Conservation (phyloP, 2,797 vertebrate species). For the Diplodus sargus region DNA sequence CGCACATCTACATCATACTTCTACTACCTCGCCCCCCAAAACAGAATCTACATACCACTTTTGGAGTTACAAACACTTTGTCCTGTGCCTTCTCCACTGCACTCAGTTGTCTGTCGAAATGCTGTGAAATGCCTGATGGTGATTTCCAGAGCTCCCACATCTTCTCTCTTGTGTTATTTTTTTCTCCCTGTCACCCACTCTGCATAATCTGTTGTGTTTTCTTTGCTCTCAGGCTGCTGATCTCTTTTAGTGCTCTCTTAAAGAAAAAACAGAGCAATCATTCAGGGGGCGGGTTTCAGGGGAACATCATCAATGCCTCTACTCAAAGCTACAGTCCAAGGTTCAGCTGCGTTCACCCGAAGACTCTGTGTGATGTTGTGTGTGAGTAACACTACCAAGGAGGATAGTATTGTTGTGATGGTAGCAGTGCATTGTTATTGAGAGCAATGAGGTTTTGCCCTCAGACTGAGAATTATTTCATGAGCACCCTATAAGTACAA, state of each 20-base stretch:
- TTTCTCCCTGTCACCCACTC: conserved; percentile 7
- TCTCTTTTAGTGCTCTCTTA: conserved; percentile 12
- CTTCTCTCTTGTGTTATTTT: conserved; percentile 10
- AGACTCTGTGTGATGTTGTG: conserved; percentile 1
- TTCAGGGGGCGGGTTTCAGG: conserved; percentile 46
- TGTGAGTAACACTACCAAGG: not conserved
- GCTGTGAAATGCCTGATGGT: conserved; percentile 42
- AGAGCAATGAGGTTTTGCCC: not conserved
- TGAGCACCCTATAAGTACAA: not conserved
- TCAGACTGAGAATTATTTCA: not conserved
- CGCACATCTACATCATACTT: not conserved
- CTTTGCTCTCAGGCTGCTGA: conserved; percentile 27
- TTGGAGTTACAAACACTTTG: conserved; percentile 32
- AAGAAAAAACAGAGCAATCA: conserved; percentile 31
- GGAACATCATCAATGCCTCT: conserved; percentile 37
- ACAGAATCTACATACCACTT: conserved; percentile 63
- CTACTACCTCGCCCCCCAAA: not conserved
- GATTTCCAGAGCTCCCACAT: conserved; percentile 71
- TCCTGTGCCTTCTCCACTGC: conserved; percentile 44
- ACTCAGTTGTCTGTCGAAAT: conserved; percentile 46
- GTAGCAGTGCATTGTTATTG: not conserved
- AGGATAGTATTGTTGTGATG: not conserved
- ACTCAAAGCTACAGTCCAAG: conserved; percentile 27
- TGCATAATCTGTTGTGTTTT: conserved; percentile 23
- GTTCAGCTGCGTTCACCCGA: conserved; percentile 7